These are phyloP conservation scores for Exephanes ischioxanthus DNA, from an alignment of 2,888 invertebrate genomes.

Conservation along the genomic window DNA sequence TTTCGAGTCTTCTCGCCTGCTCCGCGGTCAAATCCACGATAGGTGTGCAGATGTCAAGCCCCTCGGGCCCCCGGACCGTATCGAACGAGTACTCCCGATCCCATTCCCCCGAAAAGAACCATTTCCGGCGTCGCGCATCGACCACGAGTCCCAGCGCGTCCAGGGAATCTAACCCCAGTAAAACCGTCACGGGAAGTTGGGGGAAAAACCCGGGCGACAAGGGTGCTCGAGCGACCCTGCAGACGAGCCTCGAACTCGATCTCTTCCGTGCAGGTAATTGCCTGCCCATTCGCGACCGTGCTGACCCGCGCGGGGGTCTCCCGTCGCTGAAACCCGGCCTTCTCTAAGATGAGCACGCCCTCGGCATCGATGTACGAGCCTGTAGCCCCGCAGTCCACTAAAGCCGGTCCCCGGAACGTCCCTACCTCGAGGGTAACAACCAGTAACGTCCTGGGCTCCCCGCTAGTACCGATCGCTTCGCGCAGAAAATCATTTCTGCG, in stretches of 20 bases:
- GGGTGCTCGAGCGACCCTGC: neutral
- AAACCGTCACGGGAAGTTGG: neutral
- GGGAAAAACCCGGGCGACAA: neutral
- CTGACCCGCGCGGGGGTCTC: neutral
- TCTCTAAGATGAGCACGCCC: neutral
- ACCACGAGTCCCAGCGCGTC: neutral
- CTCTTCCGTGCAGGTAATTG: neutral
- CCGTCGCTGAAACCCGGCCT: neutral
- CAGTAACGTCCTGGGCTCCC: neutral
- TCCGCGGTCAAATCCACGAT: neutral
- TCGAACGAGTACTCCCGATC: neutral
- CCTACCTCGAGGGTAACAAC: neutral
- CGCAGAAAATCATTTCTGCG: neutral
- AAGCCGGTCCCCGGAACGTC: neutral
- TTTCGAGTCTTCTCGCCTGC: neutral
- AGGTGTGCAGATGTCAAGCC: neutral
- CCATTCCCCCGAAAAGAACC: neutral
- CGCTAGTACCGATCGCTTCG: neutral
- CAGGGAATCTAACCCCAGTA: neutral
- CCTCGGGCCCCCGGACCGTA: neutral
- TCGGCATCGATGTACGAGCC: conserved; percentile 7
- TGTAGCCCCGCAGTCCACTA: conserved; percentile 18
- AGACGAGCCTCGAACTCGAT: conserved; percentile 40
- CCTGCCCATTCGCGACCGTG: conserved; percentile 5
- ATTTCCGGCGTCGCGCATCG: neutral